Percentiles rank a stretch among this genome's conserved stretches.
Evolutionary conservation across 2,797 vertebrate species (phyloP).

Genomic region (Hyperoplus immaculatus): DNA sequence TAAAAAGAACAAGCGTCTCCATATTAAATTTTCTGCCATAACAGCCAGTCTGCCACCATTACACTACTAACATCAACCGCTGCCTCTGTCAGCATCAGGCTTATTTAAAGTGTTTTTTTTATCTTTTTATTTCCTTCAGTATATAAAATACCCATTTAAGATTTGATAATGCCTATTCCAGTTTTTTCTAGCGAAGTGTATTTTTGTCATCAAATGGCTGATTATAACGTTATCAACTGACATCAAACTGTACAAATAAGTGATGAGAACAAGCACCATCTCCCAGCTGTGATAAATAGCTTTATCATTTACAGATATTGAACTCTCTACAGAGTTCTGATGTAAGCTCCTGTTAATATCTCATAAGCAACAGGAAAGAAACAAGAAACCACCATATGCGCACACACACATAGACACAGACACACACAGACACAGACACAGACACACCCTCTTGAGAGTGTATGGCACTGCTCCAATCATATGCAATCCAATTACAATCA

Average conservation of each 20-base stretch:
- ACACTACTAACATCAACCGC: too few species aligned
- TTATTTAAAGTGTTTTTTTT: too few species aligned
- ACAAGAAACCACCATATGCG: neutral
- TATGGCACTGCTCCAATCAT: conserved; percentile 62
- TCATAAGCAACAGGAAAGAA: conserved; percentile 9
- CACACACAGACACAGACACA: too few species aligned
- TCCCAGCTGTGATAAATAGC: conserved; percentile 30
- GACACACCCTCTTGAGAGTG: conserved; percentile 36
- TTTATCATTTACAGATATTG: conserved; percentile 26
- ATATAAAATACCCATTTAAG: too few species aligned
- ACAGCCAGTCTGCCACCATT: too few species aligned
- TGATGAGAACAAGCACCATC: conserved; percentile 15
- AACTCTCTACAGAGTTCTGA: conserved; percentile 8
- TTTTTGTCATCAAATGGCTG: neutral
- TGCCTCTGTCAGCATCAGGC: too few species aligned
- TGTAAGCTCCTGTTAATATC: conserved; percentile 27
- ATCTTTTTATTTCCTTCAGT: too few species aligned
- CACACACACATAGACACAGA: conserved; percentile 2
- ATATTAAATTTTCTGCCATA: too few species aligned
- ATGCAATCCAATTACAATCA: conserved; percentile 78
- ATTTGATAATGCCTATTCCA: too few species aligned
- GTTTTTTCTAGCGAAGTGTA: neutral
- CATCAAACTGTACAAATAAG: conserved; percentile 21
- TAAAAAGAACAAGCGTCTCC: conserved; percentile 15
- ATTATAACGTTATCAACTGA: conserved; percentile 27